Evolutionary conservation across 1,140 invertebrate genomes (phyloP), one percentile per base, ranked within the genome.

Genomic region (Penaeus japonicus): DNA sequence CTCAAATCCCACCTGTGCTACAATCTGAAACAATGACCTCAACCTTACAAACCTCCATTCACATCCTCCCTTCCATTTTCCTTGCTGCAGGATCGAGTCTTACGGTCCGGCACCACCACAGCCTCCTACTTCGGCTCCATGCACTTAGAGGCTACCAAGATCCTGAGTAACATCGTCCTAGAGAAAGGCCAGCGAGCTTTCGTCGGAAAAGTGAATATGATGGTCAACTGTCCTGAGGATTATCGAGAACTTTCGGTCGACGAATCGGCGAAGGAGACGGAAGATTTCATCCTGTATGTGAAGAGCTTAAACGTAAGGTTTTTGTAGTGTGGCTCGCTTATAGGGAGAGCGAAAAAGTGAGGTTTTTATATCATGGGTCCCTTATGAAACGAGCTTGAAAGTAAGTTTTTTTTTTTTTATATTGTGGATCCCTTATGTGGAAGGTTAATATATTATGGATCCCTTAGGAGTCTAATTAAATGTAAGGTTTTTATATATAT

Each of bases 51-150:
- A n/a, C 2, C 39, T 47, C 39, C 39, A 10, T 7, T 47, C 39
- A 2, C 39, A 47, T 0, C 2, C 5, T 7, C 12, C 39, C 39
- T 12, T 47, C 5, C 39, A 10, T 47, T 7, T 5, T 47, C 12
- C 5, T 47, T 47, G 0, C 5, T 47, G 5, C 39, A 97, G 96
- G 94, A 94, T 92, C 94, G 94, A 88, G 95, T 96, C 92, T 53
- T 90, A 4, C 84, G 85, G 27, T 93, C 94, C 92, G 97, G 97
- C 24, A 98, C 97, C 39, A 98, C 97, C 0, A 96, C 97, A 35
- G 96, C 97, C 0, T 96, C 95, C 89, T 98, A 98, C 92, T 98
- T 96, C 93, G 96, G 95, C 24, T 96, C 96, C 0, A 94, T 97
- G 18, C 96, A 97, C 91, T 91, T 93, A 47, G 93, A 96, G 55